Conservation (phyloP, 2,113 vertebrate genomes). For the Cryptomyrus ogoouensis region DNA sequence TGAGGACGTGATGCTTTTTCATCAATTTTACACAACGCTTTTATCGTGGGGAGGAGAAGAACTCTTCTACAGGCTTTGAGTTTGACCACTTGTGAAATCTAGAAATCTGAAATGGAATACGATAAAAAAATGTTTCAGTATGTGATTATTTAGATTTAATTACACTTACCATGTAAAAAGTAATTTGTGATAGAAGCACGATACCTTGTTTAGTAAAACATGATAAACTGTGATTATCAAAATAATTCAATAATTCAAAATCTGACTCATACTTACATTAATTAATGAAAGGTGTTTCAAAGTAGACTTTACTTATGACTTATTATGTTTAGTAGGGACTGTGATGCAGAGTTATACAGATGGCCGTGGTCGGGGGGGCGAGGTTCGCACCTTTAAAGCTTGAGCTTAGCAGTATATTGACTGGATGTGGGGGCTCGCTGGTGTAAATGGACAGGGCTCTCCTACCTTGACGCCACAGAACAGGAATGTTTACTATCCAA, state of each 20-base stretch:
- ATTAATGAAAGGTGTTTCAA: not conserved
- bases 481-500: constrained; percentile 68
- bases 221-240: not conserved
- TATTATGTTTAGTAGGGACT: not conserved
- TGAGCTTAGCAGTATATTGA: not conserved
- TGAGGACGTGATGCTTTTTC: not conserved
- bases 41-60: not conserved
- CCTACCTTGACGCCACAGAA: constrained; percentile 40
- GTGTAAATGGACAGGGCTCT: constrained; percentile 37
- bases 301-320: not conserved
- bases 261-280: not conserved
- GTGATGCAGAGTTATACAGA: not conserved
- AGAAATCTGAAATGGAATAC: not conserved
- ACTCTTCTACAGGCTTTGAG: not conserved
- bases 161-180: not conserved
- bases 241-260: too few species aligned
- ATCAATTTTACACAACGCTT: not conserved
- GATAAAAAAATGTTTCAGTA: not conserved
- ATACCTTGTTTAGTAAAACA: not conserved
- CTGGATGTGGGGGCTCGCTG: constrained; percentile 29
- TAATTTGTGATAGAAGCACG: not conserved
- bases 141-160: not conserved
- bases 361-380: too few species aligned
- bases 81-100: not conserved
- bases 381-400: not conserved